A percentile compares a stretch with the other conserved stretches of the same genome.
Conservation (phyloP, 2,797 vertebrate genomes). For the Echeneis naucrates region DNA sequence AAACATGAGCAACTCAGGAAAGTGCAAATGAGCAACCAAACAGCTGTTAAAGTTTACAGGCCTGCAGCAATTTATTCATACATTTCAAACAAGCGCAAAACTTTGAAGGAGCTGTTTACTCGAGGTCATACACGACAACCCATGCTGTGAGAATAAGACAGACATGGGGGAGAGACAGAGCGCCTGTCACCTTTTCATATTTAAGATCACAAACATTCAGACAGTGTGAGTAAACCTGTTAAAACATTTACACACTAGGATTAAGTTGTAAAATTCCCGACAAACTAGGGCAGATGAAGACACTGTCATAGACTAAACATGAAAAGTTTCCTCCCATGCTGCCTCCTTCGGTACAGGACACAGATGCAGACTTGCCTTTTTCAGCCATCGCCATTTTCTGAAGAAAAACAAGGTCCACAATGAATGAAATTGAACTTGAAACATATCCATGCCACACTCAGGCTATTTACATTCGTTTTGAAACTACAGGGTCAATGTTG, state of each 20-base stretch:
- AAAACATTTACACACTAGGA: conserved; percentile 73
- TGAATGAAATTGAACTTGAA: conserved; percentile 21
- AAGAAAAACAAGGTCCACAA: conserved; percentile 18
- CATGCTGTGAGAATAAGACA: conserved; percentile 41
- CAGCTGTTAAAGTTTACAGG: conserved; percentile 79
- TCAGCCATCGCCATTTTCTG: conserved; percentile 1
- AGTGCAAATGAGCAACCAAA: conserved; percentile 77
- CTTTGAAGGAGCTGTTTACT: conserved; percentile 74
- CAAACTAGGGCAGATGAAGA: conserved; percentile 67
- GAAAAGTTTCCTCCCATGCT: conserved; percentile 22
- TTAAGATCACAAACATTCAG: conserved; percentile 61
- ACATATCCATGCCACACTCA: conserved; percentile 3
- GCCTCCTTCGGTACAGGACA: conserved; percentile 27
- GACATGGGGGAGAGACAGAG: conserved; percentile 54
- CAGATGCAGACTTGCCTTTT: conserved; percentile 4
- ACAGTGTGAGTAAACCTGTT: conserved; percentile 67
- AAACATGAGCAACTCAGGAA: conserved; percentile 68
- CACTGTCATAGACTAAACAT: conserved; percentile 35
- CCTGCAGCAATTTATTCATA: conserved; percentile 70
- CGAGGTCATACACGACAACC: conserved; percentile 60
- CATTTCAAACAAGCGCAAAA: conserved; percentile 54
- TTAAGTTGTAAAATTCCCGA: conserved; percentile 60
- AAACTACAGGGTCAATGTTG: conserved; percentile 18
- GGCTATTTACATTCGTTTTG: conserved; percentile 24
- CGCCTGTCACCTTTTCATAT: conserved; percentile 58